Evolutionary conservation across 1,140 invertebrate genomes (phyloP), one percentile per base, ranked within the genome.

Genomic region (Dendrolimus kikuchii): DNA sequence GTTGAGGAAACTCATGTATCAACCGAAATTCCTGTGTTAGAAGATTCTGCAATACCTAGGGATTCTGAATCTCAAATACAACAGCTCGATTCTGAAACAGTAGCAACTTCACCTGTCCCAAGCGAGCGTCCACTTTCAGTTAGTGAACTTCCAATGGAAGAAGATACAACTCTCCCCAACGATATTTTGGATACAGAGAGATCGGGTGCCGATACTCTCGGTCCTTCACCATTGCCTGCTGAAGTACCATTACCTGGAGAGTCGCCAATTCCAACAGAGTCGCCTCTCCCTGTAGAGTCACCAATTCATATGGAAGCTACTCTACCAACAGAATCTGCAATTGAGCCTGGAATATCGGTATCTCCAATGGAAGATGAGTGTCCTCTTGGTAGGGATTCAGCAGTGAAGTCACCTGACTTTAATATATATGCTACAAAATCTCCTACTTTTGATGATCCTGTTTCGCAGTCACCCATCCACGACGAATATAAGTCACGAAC

Each of bases 201-300:
- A 23, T 23, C 3, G 23, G 23, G 23, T 23, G 5, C 23, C 0
- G n/a, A 40, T 4, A 4, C 23, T 1, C 55, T 36, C 0, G 51
- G 36, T 0, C 41, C 44, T 5, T 57, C 61, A 0, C 61, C 55
- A n/a, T 37, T 59, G 39, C 62, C 58, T 4, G 60, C 56, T 0
- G 66, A 66, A 38, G 55, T 60, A n/a, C 59, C 57, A 9, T 46
- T 64, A 43, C 62, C 67, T 39, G 44, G 53, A 42, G 63, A 70
- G 41, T 71, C 66, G 3, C 64, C 67, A 4, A 44, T 69, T 45
- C 72, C 68, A 2, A 44, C 6, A 6, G 45, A 54, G 23, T 46
- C 46, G 6, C 51, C 47, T 45, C 7, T 42, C 9, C 38, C 51
- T 38, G 39, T 23, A n/a, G 42, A 53, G 10, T 53, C 56, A 40